Conservation (phyloP, 2,888 invertebrate genomes). For the Acleris emargana region DNA sequence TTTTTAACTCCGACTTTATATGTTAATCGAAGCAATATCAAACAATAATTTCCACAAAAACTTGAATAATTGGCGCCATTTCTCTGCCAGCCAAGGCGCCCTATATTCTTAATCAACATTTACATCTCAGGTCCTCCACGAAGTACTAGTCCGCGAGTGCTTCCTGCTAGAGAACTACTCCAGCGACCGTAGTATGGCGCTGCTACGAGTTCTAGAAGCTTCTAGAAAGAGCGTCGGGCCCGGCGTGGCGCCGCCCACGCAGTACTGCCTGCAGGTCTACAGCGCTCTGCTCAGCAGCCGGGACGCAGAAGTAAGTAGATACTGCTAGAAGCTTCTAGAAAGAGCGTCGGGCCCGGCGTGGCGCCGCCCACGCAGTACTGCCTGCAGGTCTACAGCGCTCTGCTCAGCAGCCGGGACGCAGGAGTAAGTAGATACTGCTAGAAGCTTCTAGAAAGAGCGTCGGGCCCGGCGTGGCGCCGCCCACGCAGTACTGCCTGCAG, state of each 20-base stretch:
- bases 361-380: constrained; percentile 72
- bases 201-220: constrained; percentile 60
- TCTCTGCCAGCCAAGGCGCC: too few species aligned
- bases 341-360: constrained; percentile 42
- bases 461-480: constrained; percentile 56
- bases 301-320: constrained; percentile 52
- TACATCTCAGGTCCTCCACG: constrained; percentile 61
- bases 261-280: constrained; percentile 70
- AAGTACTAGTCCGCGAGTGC: constrained; percentile 64
- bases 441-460: constrained; percentile 58
- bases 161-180: constrained; percentile 47
- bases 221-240: constrained; percentile 52
- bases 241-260: constrained; percentile 62
- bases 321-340: constrained; percentile 1
- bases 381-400: constrained; percentile 61
- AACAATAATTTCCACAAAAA: too few species aligned
- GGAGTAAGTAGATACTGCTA: constrained; percentile 53
- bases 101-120: constrained; percentile 1
- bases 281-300: constrained; percentile 49
- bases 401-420: constrained; percentile 45
- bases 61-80: too few species aligned
- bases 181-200: constrained; percentile 40
- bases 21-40: too few species aligned
- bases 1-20: too few species aligned
- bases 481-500: constrained; percentile 70